Evolutionary conservation across 2,797 vertebrate species (phyloP).

Genomic region (Chelmon rostratus): DNA sequence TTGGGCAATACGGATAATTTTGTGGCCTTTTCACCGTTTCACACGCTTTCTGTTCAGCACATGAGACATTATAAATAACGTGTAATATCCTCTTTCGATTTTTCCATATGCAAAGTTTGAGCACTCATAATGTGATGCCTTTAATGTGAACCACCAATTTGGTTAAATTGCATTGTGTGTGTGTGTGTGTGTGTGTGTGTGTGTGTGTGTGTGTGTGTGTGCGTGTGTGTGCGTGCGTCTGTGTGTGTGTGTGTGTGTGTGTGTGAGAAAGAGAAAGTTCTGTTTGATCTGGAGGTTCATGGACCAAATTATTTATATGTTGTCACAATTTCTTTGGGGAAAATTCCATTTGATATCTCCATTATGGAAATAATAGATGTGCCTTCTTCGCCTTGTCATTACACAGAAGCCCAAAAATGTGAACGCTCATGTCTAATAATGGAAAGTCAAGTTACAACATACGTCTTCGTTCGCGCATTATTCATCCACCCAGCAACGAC

Average conservation of each 20-base stretch:
- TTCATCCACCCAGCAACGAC: not conserved
- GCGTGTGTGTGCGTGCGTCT: not conserved
- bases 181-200: not conserved
- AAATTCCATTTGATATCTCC: conserved; percentile 2
- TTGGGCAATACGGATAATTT: not conserved
- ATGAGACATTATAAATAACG: conserved; percentile 36
- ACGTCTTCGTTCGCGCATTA: not conserved
- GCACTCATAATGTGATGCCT: not conserved
- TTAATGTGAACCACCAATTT: not conserved
- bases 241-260: not conserved
- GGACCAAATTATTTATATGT: not conserved
- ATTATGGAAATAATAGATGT: not conserved
- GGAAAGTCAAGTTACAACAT: not conserved
- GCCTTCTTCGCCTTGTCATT: not conserved
- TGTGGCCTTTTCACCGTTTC: conserved; percentile 22
- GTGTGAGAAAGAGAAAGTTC: not conserved
- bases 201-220: not conserved
- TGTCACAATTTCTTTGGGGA: not conserved
- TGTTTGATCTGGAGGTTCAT: conserved; percentile 9
- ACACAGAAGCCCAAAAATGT: not conserved
- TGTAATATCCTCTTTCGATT: conserved; percentile 33
- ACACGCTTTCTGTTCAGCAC: conserved; percentile 31
- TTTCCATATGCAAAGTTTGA: conserved; percentile 3
- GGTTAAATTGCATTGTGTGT: not conserved
- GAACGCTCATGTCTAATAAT: not conserved